These are phyloP conservation scores for Hycleus phaleratus DNA, from an alignment of 1,140 invertebrate species.

Conservation along the genomic window DNA sequence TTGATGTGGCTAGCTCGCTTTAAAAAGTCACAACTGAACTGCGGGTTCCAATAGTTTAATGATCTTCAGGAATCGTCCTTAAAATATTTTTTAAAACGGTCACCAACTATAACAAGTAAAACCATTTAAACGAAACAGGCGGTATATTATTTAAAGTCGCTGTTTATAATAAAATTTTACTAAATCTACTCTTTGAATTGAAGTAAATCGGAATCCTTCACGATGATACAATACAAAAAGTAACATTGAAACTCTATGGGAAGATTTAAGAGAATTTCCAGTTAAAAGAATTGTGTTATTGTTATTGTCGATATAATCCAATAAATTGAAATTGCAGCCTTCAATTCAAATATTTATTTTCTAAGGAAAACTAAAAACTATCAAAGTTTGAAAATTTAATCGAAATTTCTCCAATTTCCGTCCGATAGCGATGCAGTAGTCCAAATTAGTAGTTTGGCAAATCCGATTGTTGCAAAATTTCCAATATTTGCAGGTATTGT, in stretches of 20 bases:
- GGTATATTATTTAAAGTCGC: too few species aligned
- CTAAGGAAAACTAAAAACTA: conserved; percentile 3
- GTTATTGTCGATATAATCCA: not conserved
- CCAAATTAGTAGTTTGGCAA: too few species aligned
- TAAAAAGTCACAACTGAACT: too few species aligned
- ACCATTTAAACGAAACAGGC: too few species aligned
- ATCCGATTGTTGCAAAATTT: too few species aligned
- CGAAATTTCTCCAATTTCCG: conserved; percentile 7
- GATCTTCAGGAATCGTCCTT: too few species aligned
- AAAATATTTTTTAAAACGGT: too few species aligned
- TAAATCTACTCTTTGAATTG: not conserved
- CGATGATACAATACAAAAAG: not conserved
- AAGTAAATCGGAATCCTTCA: not conserved
- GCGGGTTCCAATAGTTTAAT: too few species aligned
- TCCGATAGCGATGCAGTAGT: conserved; percentile 6
- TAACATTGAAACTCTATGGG: not conserved
- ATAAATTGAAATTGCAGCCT: conserved; percentile 4
- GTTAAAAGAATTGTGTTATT: not conserved
- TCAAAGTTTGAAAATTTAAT: not conserved
- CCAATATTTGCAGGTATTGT: too few species aligned
- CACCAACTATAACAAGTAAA: too few species aligned
- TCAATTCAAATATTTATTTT: not conserved
- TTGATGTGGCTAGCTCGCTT: not conserved
- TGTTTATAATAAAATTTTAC: not conserved
- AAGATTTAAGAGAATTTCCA: conserved; percentile 7